phyloP scores from a whole-genome alignment of 2,888 invertebrate species.

The Gastrophysa polygoni region DNA sequence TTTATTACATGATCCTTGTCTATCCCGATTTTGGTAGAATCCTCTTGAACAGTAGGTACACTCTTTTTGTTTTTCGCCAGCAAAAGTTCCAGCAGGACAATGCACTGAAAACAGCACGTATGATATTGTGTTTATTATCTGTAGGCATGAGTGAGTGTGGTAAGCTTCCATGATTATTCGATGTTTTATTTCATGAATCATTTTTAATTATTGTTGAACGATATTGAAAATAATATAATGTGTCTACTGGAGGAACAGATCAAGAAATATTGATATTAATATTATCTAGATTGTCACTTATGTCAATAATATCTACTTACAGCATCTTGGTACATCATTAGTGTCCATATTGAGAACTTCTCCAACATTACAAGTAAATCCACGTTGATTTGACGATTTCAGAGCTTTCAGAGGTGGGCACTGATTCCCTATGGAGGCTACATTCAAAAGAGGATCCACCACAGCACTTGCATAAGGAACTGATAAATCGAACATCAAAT shows the following conservation, averaged over 20 bases:
- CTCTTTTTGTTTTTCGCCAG: constrained; percentile 85
- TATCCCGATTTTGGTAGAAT: constrained; percentile 90
- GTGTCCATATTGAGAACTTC: constrained; percentile 94
- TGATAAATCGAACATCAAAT: constrained; percentile 90
- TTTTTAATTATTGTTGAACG: no score
- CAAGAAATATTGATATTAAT: no score
- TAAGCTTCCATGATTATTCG: no score
- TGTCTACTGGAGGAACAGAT: no score
- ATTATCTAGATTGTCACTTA: no score
- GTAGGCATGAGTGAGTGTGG: no score
- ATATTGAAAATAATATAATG: no score
- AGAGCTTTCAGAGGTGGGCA: constrained; percentile 91
- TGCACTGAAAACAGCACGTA: constrained; percentile 78
- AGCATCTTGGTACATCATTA: constrained; percentile 88
- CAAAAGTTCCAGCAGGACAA: constrained; percentile 96
- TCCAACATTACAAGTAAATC: constrained; percentile 92
- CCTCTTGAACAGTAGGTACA: constrained; percentile 93
- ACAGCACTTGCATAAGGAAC: constrained; percentile 91
- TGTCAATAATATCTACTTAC: constrained; percentile 65
- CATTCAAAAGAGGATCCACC: constrained; percentile 86
- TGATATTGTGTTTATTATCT: no score
- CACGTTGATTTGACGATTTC: constrained; percentile 81
- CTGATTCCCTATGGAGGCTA: constrained; percentile 88
- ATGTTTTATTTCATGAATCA: no score
- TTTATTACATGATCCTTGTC: constrained; percentile 86